Evolutionary conservation across 2,888 invertebrate genomes (phyloP).

Genomic region (Acanthosepion esculentum): DNA sequence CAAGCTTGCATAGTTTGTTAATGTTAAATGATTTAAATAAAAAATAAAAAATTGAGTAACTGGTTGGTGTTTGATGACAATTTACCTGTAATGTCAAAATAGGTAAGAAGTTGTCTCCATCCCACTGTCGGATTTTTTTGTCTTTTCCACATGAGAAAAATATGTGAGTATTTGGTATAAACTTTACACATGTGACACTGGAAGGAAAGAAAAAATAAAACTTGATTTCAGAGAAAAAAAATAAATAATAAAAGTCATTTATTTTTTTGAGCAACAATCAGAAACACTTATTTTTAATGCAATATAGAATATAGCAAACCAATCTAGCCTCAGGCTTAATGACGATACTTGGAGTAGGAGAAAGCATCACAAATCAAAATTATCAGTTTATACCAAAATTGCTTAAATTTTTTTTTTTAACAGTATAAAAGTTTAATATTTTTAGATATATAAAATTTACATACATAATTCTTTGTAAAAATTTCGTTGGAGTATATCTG

Average conservation of each 20-base stretch:
- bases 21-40: background rate
- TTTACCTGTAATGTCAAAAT: conserved; percentile 82
- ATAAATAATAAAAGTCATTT: too few species aligned
- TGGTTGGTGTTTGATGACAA: conserved; percentile 52
- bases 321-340: background rate
- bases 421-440: too few species aligned
- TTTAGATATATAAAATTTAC: too few species aligned
- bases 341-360: too few species aligned
- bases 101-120: conserved; percentile 91
- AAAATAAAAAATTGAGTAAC: background rate
- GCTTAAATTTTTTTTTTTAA: too few species aligned
- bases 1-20: too few species aligned
- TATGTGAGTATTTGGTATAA: conserved; percentile 92
- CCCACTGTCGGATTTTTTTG: conserved; percentile 96
- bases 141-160: conserved; percentile 96
- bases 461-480: too few species aligned
- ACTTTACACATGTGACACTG: conserved; percentile 90
- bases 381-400: too few species aligned
- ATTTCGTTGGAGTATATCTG: too few species aligned
- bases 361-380: too few species aligned
- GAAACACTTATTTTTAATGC: background rate
- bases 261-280: background rate
- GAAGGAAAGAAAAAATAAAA: conserved; percentile 53
- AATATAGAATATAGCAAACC: background rate
- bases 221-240: background rate